A percentile compares a stretch with the other conserved stretches of the same genome.
phyloP scores from a whole-genome alignment of 2,113 vertebrate species.

The Dasyornis broadbenti region DNA sequence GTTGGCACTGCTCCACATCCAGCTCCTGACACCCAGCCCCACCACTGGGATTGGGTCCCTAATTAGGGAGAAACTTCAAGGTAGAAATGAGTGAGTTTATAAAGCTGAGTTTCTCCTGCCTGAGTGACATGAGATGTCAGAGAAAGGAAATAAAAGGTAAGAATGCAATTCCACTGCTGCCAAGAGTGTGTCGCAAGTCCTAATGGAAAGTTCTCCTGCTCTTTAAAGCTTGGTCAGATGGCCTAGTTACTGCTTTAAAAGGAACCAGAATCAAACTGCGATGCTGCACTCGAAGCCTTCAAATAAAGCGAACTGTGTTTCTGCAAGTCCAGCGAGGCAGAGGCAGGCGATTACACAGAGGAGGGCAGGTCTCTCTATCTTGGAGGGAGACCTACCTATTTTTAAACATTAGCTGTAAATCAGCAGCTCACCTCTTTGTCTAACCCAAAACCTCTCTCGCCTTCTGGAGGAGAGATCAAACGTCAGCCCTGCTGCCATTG shows the following conservation, averaged over 20 bases:
- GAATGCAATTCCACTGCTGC: slow-evolving; percentile 51
- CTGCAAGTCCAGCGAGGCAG: slow-evolving; percentile 47
- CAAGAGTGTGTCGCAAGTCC: slow-evolving; percentile 44
- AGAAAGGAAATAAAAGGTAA: slow-evolving; percentile 65
- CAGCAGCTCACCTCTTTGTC: slow-evolving; percentile 58
- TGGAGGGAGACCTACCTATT: slow-evolving; percentile 75
- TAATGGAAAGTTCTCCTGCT: slow-evolving; percentile 66
- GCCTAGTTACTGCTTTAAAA: slow-evolving; percentile 69
- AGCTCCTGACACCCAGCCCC: background rate
- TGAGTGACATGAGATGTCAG: slow-evolving; percentile 58
- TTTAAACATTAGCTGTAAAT: slow-evolving; percentile 64
- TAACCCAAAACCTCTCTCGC: slow-evolving; percentile 42
- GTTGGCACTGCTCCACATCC: background rate
- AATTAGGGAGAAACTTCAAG: slow-evolving; percentile 59
- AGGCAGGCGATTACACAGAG: slow-evolving; percentile 56
- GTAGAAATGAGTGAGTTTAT: slow-evolving; percentile 37
- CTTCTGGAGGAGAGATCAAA: slow-evolving; percentile 71
- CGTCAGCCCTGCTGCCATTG: slow-evolving; percentile 45
- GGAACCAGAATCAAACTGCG: slow-evolving; percentile 59
- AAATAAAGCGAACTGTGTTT: slow-evolving; percentile 63
- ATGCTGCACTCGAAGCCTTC: slow-evolving; percentile 61
- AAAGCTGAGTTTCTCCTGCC: slow-evolving; percentile 22
- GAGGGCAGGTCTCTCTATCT: slow-evolving; percentile 68
- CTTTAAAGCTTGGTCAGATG: slow-evolving; percentile 69
- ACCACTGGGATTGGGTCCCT: slow-evolving; percentile 1